Percentiles rank a stretch among this genome's conserved stretches.
Evolutionary conservation across 2,113 vertebrate species (phyloP).

Genomic region (Narcine bancroftii): DNA sequence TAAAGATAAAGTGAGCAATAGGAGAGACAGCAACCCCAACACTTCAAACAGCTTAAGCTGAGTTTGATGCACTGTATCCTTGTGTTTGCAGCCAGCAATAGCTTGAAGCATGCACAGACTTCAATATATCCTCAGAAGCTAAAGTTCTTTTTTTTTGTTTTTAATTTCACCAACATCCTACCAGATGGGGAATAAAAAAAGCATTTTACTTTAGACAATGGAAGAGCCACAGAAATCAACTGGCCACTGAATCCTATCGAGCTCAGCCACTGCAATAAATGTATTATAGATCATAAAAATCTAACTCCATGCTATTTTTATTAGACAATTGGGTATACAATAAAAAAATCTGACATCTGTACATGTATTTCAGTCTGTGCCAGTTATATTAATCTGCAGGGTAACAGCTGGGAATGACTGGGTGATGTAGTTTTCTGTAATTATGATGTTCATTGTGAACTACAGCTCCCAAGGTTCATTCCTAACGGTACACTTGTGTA

Average conservation of each 20-base stretch:
- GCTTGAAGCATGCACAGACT: neutral
- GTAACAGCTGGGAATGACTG: constrained; percentile 21
- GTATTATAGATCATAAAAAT: constrained; percentile 36
- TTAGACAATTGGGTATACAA: constrained; percentile 22
- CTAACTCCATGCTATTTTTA: constrained; percentile 27
- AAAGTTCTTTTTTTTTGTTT: neutral
- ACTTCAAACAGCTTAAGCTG: neutral
- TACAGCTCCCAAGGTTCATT: constrained; percentile 31
- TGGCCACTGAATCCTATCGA: neutral
- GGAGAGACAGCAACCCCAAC: neutral
- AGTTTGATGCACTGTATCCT: neutral
- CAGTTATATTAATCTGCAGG: constrained; percentile 33
- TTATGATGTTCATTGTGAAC: constrained; percentile 35
- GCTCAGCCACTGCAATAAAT: neutral
- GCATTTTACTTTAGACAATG: neutral
- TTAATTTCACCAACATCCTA: neutral
- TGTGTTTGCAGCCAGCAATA: neutral
- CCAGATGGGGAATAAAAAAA: neutral
- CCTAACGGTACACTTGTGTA: constrained; percentile 28
- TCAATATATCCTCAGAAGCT: neutral
- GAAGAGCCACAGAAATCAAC: neutral
- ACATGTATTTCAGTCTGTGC: constrained; percentile 26
- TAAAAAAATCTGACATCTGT: constrained; percentile 33
- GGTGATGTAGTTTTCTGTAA: constrained; percentile 23
- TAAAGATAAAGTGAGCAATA: neutral